Evolutionary conservation across 2,113 vertebrate species (phyloP).

Genomic region (Engraulis encrasicolus): DNA sequence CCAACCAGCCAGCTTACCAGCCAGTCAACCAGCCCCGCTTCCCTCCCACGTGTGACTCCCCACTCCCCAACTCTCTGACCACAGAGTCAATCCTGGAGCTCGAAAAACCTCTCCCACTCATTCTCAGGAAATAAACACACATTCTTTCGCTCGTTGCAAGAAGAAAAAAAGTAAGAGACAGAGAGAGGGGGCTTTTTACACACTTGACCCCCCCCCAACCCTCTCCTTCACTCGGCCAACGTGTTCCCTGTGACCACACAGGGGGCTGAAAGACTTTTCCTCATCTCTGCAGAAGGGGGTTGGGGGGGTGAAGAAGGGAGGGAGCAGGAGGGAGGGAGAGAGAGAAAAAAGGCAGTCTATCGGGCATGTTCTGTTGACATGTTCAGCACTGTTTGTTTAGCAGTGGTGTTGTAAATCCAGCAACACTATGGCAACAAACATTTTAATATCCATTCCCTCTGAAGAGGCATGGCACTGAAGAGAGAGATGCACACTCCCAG

Average conservation of each 20-base stretch:
- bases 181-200: neutral
- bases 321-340: too few species aligned
- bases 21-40: constrained; percentile 25
- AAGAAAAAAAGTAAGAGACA: too few species aligned
- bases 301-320: too few species aligned
- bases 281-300: neutral
- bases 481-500: neutral
- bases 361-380: constrained; percentile 14
- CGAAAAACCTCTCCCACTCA: neutral
- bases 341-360: too few species aligned
- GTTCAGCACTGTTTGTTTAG: neutral
- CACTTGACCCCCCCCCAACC: neutral
- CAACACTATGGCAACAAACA: neutral
- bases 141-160: constrained; percentile 30
- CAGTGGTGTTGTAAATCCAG: neutral
- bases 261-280: neutral
- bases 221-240: too few species aligned
- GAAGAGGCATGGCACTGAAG: neutral
- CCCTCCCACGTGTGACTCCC: constrained; percentile 47
- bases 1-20: too few species aligned
- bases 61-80: constrained; percentile 28
- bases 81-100: constrained; percentile 26
- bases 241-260: neutral
- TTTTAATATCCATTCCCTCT: neutral
- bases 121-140: constrained; percentile 43